Conservation (phyloP, 2,888 invertebrate genomes). For the Kryphioiulus occultus region DNA sequence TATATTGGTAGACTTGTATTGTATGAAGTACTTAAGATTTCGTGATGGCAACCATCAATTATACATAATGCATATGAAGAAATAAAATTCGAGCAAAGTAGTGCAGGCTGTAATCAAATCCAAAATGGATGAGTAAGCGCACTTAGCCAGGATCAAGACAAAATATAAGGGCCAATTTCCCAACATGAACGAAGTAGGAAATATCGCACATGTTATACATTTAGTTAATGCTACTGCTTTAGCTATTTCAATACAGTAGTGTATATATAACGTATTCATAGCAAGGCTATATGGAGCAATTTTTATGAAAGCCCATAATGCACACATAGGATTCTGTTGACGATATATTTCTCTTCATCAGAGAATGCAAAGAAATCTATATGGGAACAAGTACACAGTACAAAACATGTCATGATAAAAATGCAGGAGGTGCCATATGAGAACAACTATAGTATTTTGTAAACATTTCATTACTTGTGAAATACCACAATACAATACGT, state of each 20-base stretch:
- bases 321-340: neutral
- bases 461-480: neutral
- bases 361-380: neutral
- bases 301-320: neutral
- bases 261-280: neutral
- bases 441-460: neutral
- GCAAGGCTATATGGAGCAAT: neutral
- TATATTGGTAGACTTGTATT: neutral
- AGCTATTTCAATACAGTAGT: neutral
- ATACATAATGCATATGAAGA: neutral
- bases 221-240: neutral
- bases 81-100: neutral
- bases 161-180: neutral
- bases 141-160: neutral
- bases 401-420: neutral
- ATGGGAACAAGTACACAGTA: neutral
- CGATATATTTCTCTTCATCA: neutral
- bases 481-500: neutral
- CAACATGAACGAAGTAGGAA: neutral
- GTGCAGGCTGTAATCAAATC: neutral
- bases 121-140: conserved; percentile 6
- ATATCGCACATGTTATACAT: neutral
- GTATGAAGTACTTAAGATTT: neutral
- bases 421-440: neutral
- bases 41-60: neutral